A percentile compares a stretch with the other conserved stretches of the same genome.
phyloP scores from a whole-genome alignment of 92 coral and sea anemone genomes.

The Nematostella vectensis region DNA sequence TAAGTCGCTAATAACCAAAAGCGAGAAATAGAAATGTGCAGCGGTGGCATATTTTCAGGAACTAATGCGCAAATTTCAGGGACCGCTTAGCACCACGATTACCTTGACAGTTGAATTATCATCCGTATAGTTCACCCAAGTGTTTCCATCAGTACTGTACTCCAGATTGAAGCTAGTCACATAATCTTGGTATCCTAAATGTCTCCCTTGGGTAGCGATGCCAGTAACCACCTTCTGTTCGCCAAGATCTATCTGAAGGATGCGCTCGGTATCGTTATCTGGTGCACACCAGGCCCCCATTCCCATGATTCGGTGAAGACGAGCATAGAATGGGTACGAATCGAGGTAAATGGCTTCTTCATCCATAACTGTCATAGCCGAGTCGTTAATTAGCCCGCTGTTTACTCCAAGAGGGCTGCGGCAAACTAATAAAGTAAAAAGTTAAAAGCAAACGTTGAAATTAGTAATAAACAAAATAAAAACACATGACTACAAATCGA shows the following conservation, averaged over 20 bases:
- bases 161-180: constrained; percentile 27
- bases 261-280: constrained; percentile 7
- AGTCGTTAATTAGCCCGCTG: constrained; percentile 7
- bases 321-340: constrained; percentile 11
- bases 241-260: constrained; percentile 49
- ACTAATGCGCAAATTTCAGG: too few relatives aligned
- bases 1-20: too few relatives aligned
- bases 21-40: too few relatives aligned
- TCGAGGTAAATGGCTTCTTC: background rate
- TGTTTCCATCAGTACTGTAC: constrained; percentile 4
- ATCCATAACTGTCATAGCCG: constrained; percentile 16
- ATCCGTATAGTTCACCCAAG: constrained; percentile 7
- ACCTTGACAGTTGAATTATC: constrained; percentile 37
- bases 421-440: constrained; percentile 27
- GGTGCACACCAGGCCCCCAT: constrained; percentile 55
- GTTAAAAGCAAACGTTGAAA: too few relatives aligned
- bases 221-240: constrained; percentile 17
- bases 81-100: too few relatives aligned
- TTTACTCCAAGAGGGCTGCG: constrained; percentile 40
- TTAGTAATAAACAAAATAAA: too few relatives aligned
- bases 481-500: too few relatives aligned
- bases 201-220: constrained; percentile 46
- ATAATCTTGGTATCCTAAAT: constrained; percentile 3
- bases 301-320: constrained; percentile 19
- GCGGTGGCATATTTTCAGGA: too few relatives aligned